Evolutionary conservation across 2,113 vertebrate species (phyloP).

Genomic region (Channa maculata): DNA sequence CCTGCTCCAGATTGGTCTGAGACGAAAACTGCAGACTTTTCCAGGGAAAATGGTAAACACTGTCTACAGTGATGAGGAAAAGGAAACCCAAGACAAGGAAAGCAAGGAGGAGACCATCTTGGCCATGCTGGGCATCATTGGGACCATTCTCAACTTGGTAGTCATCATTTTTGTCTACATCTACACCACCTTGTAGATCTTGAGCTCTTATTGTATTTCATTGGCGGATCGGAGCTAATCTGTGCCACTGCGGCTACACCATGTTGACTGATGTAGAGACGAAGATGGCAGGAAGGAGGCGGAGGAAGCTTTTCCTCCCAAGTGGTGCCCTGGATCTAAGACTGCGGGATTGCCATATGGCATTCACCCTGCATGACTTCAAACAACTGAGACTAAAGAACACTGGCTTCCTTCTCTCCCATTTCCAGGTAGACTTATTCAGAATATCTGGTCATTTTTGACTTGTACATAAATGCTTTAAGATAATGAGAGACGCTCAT

Average conservation of each 20-base stretch:
- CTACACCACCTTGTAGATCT: slow-evolving; percentile 91
- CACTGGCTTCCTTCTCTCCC: slow-evolving; percentile 21
- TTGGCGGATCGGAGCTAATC: slow-evolving; percentile 1
- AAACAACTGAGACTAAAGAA: slow-evolving; percentile 48
- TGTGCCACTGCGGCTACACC: neutral
- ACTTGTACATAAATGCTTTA: slow-evolving; percentile 65
- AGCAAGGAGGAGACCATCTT: slow-evolving; percentile 95
- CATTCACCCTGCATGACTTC: slow-evolving; percentile 13
- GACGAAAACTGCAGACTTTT: slow-evolving; percentile 88
- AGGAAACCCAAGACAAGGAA: slow-evolving; percentile 93
- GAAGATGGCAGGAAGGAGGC: slow-evolving; percentile 12
- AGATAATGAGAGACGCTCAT: slow-evolving; percentile 10
- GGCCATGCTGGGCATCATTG: slow-evolving; percentile 97
- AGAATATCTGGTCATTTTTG: slow-evolving; percentile 31
- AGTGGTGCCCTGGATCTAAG: slow-evolving; percentile 27
- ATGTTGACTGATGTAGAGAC: slow-evolving; percentile 22
- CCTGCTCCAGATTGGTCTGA: slow-evolving; percentile 86
- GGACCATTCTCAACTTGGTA: slow-evolving; percentile 95
- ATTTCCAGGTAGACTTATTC: slow-evolving; percentile 31
- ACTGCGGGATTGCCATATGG: slow-evolving; percentile 28
- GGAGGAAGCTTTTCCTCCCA: slow-evolving; percentile 18
- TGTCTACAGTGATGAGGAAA: slow-evolving; percentile 93
- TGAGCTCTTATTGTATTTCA: neutral
- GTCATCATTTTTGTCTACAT: slow-evolving; percentile 99
- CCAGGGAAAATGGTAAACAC: slow-evolving; percentile 97